Conservation (phyloP, 92 coral and sea anemone genomes). For the Actinostola sp. region DNA sequence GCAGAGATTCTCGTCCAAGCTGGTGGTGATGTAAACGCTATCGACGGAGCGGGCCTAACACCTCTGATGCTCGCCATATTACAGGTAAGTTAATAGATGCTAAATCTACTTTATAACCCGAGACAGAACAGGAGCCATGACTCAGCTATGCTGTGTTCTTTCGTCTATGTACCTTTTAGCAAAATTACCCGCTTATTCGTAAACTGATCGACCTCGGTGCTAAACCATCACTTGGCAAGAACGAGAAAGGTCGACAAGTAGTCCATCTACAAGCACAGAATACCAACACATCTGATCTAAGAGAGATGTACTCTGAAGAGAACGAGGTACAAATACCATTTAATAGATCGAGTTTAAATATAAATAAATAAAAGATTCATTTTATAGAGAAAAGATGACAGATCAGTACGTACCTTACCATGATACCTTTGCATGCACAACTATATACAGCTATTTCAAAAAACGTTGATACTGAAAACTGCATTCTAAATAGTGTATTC, state of each 20-base stretch:
- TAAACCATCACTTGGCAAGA: slow-evolving; percentile 60
- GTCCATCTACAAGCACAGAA: slow-evolving; percentile 56
- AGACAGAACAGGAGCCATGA: no score
- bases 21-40: slow-evolving; percentile 69
- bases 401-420: no score
- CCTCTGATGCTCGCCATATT: slow-evolving; percentile 83
- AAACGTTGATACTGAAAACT: no score
- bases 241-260: slow-evolving; percentile 54
- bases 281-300: slow-evolving; percentile 48
- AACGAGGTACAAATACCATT: slow-evolving; percentile 66
- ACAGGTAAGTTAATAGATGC: slow-evolving; percentile 76
- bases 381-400: no score
- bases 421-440: no score
- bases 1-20: slow-evolving; percentile 49
- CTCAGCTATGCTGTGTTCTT: no score
- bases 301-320: slow-evolving; percentile 67
- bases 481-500: no score
- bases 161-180: slow-evolving; percentile 22
- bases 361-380: no score
- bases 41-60: slow-evolving; percentile 69
- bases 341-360: no score
- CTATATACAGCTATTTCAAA: no score
- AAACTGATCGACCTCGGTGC: slow-evolving; percentile 75
- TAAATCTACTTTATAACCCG: no score
- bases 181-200: slow-evolving; percentile 69